These are phyloP conservation scores for Nilaparvata lugens DNA, from an alignment of 1,140 invertebrate genomes.

Conservation along the genomic window DNA sequence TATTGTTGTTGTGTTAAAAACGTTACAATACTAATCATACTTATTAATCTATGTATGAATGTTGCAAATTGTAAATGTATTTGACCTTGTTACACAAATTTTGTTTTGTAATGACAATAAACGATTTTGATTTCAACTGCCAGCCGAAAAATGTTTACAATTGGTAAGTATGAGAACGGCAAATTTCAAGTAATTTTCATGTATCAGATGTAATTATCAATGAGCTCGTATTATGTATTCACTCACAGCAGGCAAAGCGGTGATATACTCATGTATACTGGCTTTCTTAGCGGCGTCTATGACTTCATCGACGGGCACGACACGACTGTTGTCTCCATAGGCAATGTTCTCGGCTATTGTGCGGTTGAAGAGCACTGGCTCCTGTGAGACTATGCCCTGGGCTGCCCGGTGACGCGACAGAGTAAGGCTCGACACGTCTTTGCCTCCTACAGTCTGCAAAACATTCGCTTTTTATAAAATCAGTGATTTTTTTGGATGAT, in stretches of 20 bases:
- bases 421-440: constrained; percentile 50
- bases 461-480: constrained; percentile 37
- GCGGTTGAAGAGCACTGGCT: constrained; percentile 64
- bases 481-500: background rate
- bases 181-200: no score
- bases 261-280: constrained; percentile 74
- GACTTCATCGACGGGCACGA: constrained; percentile 50
- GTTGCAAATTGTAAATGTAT: no score
- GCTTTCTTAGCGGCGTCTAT: constrained; percentile 52
- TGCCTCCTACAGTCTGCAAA: constrained; percentile 56
- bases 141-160: no score
- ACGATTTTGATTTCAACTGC: no score
- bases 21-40: no score
- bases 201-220: no score
- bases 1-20: no score
- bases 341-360: constrained; percentile 68
- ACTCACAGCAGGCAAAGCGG: constrained; percentile 55
- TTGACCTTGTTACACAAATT: no score
- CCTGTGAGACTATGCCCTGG: constrained; percentile 70
- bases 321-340: constrained; percentile 46
- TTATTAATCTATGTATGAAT: no score
- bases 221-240: no score
- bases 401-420: constrained; percentile 55
- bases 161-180: no score
- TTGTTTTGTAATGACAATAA: no score